A percentile compares a stretch with the other conserved stretches of the same genome.
Evolutionary conservation across 2,113 vertebrate species (phyloP).

Genomic region (Genyomyrus donnyi): DNA sequence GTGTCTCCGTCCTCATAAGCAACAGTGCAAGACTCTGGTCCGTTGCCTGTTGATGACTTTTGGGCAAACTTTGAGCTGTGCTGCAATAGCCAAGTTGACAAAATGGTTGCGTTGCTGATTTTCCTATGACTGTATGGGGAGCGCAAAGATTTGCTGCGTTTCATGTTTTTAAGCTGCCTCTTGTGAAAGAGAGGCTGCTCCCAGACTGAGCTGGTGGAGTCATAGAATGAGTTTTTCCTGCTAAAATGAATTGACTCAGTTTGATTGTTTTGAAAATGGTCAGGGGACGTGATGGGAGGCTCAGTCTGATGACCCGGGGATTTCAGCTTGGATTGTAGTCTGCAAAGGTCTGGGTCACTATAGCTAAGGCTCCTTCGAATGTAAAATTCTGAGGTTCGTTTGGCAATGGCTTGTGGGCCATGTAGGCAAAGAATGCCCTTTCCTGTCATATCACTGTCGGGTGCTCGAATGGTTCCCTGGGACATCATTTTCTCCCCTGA

Average conservation of each 20-base stretch:
- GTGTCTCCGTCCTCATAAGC: conserved; percentile 40
- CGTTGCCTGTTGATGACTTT: conserved; percentile 37
- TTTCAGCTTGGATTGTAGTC: conserved; percentile 61
- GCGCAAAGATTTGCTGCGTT: conserved; percentile 63
- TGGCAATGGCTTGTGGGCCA: conserved; percentile 50
- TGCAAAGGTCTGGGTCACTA: conserved; percentile 82
- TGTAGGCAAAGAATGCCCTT: conserved; percentile 48
- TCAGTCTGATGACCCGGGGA: conserved; percentile 59
- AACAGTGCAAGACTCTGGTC: conserved; percentile 18
- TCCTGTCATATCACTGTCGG: conserved; percentile 52
- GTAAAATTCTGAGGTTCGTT: conserved; percentile 63
- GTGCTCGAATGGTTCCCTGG: conserved; percentile 49
- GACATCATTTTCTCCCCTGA: conserved; percentile 72
- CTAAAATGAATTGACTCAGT: conserved; percentile 36
- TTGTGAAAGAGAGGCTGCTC: conserved; percentile 53
- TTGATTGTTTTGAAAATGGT: conserved; percentile 30
- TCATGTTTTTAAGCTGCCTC: conserved; percentile 50
- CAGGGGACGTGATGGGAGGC: conserved; percentile 46
- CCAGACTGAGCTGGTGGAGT: conserved; percentile 64
- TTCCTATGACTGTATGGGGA: conserved; percentile 34
- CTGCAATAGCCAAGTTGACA: conserved; percentile 28
- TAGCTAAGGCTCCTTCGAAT: conserved; percentile 80
- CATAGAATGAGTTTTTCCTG: conserved; percentile 41
- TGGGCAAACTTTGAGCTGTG: background rate
- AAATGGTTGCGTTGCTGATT: conserved; percentile 21